Evolutionary conservation across 2,113 vertebrate species (phyloP), one percentile per base, ranked within the genome.

Genomic region (Paralichthys olivaceus): DNA sequence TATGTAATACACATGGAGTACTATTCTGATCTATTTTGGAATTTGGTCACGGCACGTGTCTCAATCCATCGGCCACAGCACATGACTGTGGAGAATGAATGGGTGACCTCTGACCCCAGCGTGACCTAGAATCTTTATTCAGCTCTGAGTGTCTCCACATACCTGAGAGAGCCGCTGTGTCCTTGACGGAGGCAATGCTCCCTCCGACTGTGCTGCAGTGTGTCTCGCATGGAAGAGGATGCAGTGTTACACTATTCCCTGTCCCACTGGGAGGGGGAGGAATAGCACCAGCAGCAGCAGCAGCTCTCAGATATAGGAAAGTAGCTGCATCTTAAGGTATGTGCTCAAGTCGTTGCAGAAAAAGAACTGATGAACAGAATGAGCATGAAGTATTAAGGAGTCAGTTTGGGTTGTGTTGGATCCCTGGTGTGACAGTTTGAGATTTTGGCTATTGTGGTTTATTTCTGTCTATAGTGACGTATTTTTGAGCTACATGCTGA

Each of bases 121-220:
- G 29, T 77, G 75, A 87, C 81, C 85, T 49, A 73, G 51, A 81
- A 83, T 88, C 81, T 87, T 86, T 82, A 80, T 86, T 74, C 28
- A 78, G 80, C 82, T 60, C 2, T 0, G 26, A 56, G 77, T 5
- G n/a, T 70, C 72, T 70, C 22, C n/a, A 7, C 40, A 43, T 4
- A 28, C 64, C 14, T 43, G 64, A 26, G 70, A 47, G 80, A 79
- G 70, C 45, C 8, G 0, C 65, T 6, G 13, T 71, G 80, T 79
- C 89, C 88, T 88, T 90, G 84, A 81, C 47, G 4, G 73, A 73
- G 66, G 43, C 57, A n/a, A 67, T 29, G 83, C 79, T 89, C 68
- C 69, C 63, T 83, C 87, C 63, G 70, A 66, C 62, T 37, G 40
- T 80, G 83, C 78, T 89, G 84, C 80, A 80, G 81, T 85, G 84